phyloP scores from a whole-genome alignment of 2,113 vertebrate genomes.

The Tachycineta bicolor region DNA sequence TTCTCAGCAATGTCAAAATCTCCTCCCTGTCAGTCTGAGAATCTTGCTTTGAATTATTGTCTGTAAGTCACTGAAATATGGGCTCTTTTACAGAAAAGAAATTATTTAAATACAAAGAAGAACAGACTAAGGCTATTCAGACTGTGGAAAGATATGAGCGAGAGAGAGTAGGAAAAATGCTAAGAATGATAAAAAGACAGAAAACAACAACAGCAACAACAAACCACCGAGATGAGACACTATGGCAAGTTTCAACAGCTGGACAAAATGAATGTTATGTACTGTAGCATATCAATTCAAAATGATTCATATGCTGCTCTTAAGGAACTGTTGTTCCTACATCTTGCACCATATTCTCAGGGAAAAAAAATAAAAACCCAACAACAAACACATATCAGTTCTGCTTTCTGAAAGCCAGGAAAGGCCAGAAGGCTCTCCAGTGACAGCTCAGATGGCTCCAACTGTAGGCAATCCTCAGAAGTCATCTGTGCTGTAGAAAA shows the following conservation, averaged over 20 bases:
- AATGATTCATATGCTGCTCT: not conserved
- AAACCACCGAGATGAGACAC: not conserved
- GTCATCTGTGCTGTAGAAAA: not conserved
- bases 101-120: not conserved
- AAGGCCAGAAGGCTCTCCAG: not conserved
- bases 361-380: not conserved
- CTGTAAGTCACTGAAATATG: not conserved
- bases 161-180: not conserved
- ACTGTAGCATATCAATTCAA: not conserved
- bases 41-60: not conserved
- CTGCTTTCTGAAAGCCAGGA: not conserved
- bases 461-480: not conserved
- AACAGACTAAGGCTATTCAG: not conserved
- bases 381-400: accelerated
- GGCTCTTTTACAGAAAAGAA: not conserved
- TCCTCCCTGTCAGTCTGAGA: not conserved
- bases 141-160: not conserved
- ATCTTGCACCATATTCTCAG: not conserved
- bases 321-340: not conserved
- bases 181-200: not conserved
- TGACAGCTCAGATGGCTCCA: not conserved
- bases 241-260: not conserved
- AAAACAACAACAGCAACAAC: not conserved
- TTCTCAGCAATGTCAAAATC: not conserved
- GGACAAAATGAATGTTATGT: not conserved